Base-by-base conservation (phyloP, 2,888 invertebrate genomes). In the Phengaris arion region DNA sequence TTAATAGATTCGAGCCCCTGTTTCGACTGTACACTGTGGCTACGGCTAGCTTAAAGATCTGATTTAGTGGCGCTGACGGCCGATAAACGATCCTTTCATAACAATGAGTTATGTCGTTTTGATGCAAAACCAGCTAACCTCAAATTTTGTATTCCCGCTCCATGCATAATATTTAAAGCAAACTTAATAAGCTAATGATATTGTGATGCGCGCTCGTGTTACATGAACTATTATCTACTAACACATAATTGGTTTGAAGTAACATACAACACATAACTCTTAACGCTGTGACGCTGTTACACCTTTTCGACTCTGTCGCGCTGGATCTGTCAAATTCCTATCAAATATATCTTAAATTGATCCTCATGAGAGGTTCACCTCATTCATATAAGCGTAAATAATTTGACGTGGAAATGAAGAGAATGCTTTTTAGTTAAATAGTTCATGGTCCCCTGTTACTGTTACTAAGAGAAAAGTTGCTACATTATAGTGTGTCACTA, bases 71-170 rank as follows among this genome's bases (percentile, higher is more conserved):
- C 69, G 48, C 48, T 69, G 72, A 52, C 72, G 52, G 15, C 15
- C 72, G 59, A 74, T 74, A 74, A 52, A 22, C 74, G 51, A 74
- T 73, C 80, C 80, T 80, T 82, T 80, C 81, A 80, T 74, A 77
- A 77, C 75, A 75, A 78, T 77, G 80, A 82, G 80, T 82, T 83
- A 83, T 82, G 78, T 80, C 79, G 78, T 81, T 84, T 81, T 82
- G 79, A 82, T 82, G 82, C 78, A 82, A 82, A 82, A 81, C 52
- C 54, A 75, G 77, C 77, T 79, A 79, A 78, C 78, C 79, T 78
- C 79, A 77, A 77, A 77, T 78, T 72, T 76, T 78, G 76, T 76
- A 77, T 77, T 75, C 74, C 77, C 74, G 77, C 76, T 75, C 78
- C 75, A 75, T 78, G 77, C 74, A 78, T 77, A 35, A 35, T 35